Percentiles rank a stretch among this genome's conserved stretches.
phyloP scores from a whole-genome alignment of 2,888 invertebrate species.

The Euproctis similis region DNA sequence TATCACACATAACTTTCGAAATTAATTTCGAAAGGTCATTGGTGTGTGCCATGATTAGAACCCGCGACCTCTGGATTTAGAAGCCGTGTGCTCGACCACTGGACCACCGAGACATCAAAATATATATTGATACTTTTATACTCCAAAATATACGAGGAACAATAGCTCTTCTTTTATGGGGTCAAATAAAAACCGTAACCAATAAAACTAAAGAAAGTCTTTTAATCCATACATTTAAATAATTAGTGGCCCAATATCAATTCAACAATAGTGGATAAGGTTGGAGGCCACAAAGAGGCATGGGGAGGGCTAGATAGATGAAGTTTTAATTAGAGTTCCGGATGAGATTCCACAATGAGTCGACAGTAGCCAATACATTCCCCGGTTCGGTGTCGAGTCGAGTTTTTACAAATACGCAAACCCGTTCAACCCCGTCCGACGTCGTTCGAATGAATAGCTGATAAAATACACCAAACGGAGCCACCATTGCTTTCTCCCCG shows the following conservation, averaged over 20 bases:
- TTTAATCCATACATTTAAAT: constrained; percentile 18
- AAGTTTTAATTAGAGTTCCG: constrained; percentile 74
- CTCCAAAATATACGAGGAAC: too few relatives aligned
- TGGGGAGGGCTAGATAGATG: constrained; percentile 58
- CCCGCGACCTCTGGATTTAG: too few relatives aligned
- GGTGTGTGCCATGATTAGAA: too few relatives aligned
- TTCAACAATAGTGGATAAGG: constrained; percentile 15
- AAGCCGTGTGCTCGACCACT: too few relatives aligned
- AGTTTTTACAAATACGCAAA: constrained; percentile 60
- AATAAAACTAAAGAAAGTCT: constrained; percentile 11
- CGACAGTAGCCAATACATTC: constrained; percentile 61
- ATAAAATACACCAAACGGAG: constrained; percentile 45
- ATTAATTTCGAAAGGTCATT: too few relatives aligned
- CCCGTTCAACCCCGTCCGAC: constrained; percentile 53
- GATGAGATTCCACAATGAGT: constrained; percentile 60
- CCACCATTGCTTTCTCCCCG: constrained; percentile 47
- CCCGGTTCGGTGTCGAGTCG: constrained; percentile 55
- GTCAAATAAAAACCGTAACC: constrained; percentile 16
- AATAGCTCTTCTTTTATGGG: too few relatives aligned
- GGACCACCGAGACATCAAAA: too few relatives aligned
- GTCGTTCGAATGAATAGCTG: constrained; percentile 47
- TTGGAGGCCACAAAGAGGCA: constrained; percentile 36
- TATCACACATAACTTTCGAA: too few relatives aligned
- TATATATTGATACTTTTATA: too few relatives aligned
- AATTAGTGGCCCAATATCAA: constrained; percentile 13